Conservation (phyloP, 1,140 invertebrate genomes). For the Psilanteris sp. region DNA sequence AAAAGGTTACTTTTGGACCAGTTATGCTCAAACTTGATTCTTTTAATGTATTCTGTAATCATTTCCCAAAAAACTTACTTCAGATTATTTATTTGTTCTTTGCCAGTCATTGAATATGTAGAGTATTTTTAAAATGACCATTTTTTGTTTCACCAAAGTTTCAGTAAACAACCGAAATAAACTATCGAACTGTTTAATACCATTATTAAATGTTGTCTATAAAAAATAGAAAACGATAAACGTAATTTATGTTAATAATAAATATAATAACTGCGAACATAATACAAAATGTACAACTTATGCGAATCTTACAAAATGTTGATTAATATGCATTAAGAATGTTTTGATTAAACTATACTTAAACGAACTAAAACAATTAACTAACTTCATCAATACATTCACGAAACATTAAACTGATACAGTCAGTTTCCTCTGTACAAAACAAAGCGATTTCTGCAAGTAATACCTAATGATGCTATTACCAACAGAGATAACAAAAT, state of each 20-base stretch:
- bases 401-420: constrained; percentile 11
- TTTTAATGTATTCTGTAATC: background rate
- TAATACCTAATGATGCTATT: constrained; percentile 32
- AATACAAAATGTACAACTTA: no score
- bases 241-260: no score
- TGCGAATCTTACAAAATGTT: no score
- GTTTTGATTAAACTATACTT: background rate
- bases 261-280: no score
- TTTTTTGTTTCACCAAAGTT: no score
- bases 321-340: background rate
- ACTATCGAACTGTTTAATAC: no score
- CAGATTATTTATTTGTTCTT: constrained; percentile 1
- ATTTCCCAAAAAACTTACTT: background rate
- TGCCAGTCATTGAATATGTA: background rate
- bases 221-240: no score
- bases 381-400: background rate
- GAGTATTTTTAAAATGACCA: background rate
- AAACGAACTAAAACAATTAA: constrained; percentile 11
- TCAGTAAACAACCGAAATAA: no score
- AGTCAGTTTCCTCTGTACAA: constrained; percentile 10
- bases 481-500: constrained; percentile 29
- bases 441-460: constrained; percentile 31
- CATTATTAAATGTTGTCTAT: no score
- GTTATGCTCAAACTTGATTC: background rate
- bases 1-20: constrained; percentile 5